phyloP scores from a whole-genome alignment of 2,797 vertebrate species.

The Danio albolineatus region DNA sequence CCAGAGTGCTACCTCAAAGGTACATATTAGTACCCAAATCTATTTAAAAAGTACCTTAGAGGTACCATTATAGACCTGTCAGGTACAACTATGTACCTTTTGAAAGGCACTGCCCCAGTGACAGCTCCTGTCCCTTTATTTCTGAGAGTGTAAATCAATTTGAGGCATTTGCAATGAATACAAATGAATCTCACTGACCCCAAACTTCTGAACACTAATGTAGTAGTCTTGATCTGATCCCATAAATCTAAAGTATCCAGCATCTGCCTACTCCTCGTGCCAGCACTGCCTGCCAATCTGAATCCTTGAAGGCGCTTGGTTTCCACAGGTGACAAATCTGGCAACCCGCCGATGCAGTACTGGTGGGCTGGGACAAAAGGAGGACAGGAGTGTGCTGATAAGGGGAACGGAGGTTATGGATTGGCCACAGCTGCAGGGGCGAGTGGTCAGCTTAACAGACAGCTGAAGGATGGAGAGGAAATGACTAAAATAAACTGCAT shows the following conservation, averaged over 20 bases:
- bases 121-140: no score
- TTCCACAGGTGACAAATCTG: constrained; percentile 40
- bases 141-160: no score
- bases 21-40: no score
- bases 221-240: neutral
- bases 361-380: constrained; percentile 23
- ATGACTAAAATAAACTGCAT: constrained; percentile 75
- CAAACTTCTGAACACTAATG: neutral
- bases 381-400: constrained; percentile 41
- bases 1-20: no score
- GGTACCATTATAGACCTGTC: no score
- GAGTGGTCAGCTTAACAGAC: constrained; percentile 66
- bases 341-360: neutral
- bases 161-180: no score
- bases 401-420: constrained; percentile 66
- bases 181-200: neutral
- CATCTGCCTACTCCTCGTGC: neutral
- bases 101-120: no score
- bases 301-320: neutral
- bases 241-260: neutral
- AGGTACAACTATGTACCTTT: no score
- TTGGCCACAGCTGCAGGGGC: constrained; percentile 73
- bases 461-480: constrained; percentile 75
- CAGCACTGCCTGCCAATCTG: neutral
- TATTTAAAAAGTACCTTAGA: no score